phyloP scores from a whole-genome alignment of 2,113 vertebrate species.

The Micromys minutus region DNA sequence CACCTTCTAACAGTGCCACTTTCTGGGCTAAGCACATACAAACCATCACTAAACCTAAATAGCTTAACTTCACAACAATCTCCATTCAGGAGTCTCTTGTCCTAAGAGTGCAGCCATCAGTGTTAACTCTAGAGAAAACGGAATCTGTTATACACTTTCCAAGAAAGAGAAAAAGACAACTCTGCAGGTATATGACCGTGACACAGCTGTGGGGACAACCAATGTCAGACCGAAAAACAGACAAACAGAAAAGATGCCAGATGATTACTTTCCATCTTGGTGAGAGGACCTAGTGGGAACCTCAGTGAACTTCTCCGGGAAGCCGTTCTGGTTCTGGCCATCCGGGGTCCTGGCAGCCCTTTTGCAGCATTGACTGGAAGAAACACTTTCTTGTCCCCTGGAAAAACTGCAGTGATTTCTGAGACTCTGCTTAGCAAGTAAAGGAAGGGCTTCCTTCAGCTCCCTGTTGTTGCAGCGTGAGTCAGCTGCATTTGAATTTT shows the following conservation, averaged over 20 bases:
- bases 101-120: not conserved
- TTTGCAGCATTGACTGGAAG: conserved; percentile 54
- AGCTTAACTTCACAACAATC: not conserved
- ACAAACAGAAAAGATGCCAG: not conserved
- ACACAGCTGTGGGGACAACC: not conserved
- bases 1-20: no score
- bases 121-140: not conserved
- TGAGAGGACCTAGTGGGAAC: not conserved
- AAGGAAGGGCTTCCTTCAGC: conserved; percentile 75
- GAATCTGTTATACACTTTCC: not conserved
- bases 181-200: not conserved
- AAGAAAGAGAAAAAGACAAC: not conserved
- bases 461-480: conserved; percentile 80
- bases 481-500: conserved; percentile 80
- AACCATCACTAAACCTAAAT: no score
- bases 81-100: not conserved
- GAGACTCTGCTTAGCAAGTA: conserved; percentile 68
- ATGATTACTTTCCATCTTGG: not conserved
- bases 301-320: conserved; percentile 52
- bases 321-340: conserved; percentile 75
- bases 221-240: not conserved
- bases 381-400: conserved; percentile 7
- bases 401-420: conserved; percentile 76
- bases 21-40: no score
- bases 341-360: conserved; percentile 70